Percentiles rank a stretch among this genome's conserved stretches.
These are phyloP conservation scores for Cottus gobio DNA, from an alignment of 2,113 vertebrate species.

Conservation along the genomic window DNA sequence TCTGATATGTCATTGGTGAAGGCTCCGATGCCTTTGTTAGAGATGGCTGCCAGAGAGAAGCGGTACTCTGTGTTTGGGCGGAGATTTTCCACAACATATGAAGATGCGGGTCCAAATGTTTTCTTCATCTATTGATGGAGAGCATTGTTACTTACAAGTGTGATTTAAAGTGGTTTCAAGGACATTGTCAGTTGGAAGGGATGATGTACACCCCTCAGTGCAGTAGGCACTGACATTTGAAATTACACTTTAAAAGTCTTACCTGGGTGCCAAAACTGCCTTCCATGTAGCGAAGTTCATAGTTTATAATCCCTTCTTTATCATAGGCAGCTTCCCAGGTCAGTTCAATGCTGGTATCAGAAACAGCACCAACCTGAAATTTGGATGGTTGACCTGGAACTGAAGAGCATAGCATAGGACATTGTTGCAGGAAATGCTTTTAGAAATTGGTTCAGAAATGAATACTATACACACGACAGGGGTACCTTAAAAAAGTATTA, in stretches of 20 bases:
- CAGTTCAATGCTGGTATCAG: slow-evolving; percentile 91
- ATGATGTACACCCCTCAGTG: not conserved
- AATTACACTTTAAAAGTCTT: slow-evolving; percentile 40
- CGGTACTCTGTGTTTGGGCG: slow-evolving; percentile 94
- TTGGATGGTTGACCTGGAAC: slow-evolving; percentile 97
- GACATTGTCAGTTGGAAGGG: not conserved
- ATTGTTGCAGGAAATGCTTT: not conserved
- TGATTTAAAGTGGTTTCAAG: not conserved
- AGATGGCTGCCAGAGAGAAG: slow-evolving; percentile 95
- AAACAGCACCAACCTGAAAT: slow-evolving; percentile 92
- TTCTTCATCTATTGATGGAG: slow-evolving; percentile 85
- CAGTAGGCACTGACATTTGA: not conserved
- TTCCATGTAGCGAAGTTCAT: slow-evolving; percentile 91
- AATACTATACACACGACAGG: not conserved
- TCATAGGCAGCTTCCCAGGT: slow-evolving; percentile 92
- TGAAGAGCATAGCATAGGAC: slow-evolving; percentile 65
- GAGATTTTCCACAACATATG: slow-evolving; percentile 91
- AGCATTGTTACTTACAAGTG: slow-evolving; percentile 1
- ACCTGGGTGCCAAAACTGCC: slow-evolving; percentile 87
- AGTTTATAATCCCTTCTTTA: slow-evolving; percentile 93
- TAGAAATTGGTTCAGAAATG: not conserved
- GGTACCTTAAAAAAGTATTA: not conserved
- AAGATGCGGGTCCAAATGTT: slow-evolving; percentile 89
- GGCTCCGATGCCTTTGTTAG: slow-evolving; percentile 93
- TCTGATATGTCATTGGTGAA: slow-evolving; percentile 94